Base-by-base conservation (phyloP, 2,113 vertebrate species). In the Sinocyclocheilus maitianheensis region DNA sequence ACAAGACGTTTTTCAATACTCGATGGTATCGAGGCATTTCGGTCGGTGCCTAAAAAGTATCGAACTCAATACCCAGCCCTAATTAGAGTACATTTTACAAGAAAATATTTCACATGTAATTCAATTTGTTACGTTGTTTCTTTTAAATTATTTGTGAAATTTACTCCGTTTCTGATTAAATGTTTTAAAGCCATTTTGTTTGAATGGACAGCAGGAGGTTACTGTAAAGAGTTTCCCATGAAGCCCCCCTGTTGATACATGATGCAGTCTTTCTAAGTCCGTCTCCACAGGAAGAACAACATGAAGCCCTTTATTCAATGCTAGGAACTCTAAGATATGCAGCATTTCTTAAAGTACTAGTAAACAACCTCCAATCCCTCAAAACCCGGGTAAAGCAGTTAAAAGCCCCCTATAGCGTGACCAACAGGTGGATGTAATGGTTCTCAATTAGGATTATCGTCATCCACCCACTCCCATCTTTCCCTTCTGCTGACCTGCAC, bases 401-500 rank as follows among this genome's bases (percentile, higher is more conserved):
- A 43, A 58, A 74, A 72, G 10, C 55, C 55, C 24, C 22, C 16
- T 72, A 86, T 72, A 86, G 77, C 24, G 6, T 82, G 80, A 82
- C 71, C 24, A 79, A 86, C 76, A 85, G 77, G 86, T 86, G 69
- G 82, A 77, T 67, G 60, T 60, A 89, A 76, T 85, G 76, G 48
- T 22, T 18, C 53, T 63, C 37, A 53, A 82, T 88, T 81, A 84
- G 84, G 67, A 88, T 90, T 85, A 72, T n/a, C 63, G 5, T 89
- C 46, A 67, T 53, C 80, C n/a, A 48, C 58, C 79, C 86, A 89
- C 90, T 46, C 2, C 22, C 13, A 24, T 16, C 79, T 85, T 60
- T 67, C 26, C 69, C 48, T 81, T 81, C 60, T 5, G 40, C 14
- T 67, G 40, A n/a, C 34, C 20, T 20, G 3, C 53, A 43, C 55